Evolutionary conservation across 1,140 invertebrate species (phyloP), one percentile per base, ranked within the genome.

Genomic region (Maniola jurtina): DNA sequence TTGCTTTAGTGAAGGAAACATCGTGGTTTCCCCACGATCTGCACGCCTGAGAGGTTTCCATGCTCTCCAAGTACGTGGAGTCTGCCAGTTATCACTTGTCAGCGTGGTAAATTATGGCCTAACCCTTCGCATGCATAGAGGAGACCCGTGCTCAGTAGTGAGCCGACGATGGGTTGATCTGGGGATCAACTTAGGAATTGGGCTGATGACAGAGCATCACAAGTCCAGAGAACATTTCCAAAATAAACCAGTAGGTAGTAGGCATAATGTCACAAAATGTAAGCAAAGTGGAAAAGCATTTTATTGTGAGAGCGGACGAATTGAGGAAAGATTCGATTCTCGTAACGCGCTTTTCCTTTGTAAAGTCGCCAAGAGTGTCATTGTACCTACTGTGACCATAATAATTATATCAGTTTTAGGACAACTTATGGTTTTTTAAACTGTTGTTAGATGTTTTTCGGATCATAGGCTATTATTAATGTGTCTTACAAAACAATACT

Each of bases 251-350:
- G 40, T 13, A 42, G 13, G 13, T 10, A 42, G 13, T 42, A 1
- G 1, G 5, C 40, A 5, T 42, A 25, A 25, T 25, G 25, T 25
- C n/a, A 48, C 11, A 47, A 2, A 0, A 48, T n/a, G 45, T 62
- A 66, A 60, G 61, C 52, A 68, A 68, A 71, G 36, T 59, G 63
- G 59, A 71, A 67, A 65, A 70, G 45, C 66, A 66, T 71, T 75
- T 78, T 76, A 79, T 78, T 76, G 74, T 77, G 61, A 67, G 61
- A 69, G 60, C 54, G 59, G 68, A 73, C 69, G 73, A 68, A 76
- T 79, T 50, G 68, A 57, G 70, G n/a, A n/a, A 47, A 47, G 14
- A n/a, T 13, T 47, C 13, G 72, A 74, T 76, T 78, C 61, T 55
- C 36, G 62, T 72, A 73, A 68, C 68, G 67, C 61, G 66, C 72